Conservation (phyloP, 2,888 invertebrate genomes). For the Acronicta psi region DNA sequence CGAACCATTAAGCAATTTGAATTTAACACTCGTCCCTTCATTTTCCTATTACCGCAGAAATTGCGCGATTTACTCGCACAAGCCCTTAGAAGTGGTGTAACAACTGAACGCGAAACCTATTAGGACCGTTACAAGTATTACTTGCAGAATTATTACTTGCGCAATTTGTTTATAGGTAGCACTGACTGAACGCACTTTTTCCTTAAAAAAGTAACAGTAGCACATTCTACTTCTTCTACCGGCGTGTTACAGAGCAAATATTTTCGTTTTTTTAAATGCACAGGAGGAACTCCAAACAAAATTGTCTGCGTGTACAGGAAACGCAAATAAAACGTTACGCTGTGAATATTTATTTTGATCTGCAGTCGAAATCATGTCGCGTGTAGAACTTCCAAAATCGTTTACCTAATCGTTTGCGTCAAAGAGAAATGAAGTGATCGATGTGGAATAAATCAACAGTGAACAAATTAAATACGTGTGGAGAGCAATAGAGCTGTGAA, state of each 20-base stretch:
- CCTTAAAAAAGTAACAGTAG: neutral
- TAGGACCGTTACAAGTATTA: conserved; percentile 48
- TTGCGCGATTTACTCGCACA: conserved; percentile 72
- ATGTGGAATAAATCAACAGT: conserved; percentile 79
- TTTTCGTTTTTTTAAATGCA: neutral
- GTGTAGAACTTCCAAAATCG: conserved; percentile 60
- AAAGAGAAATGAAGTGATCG: conserved; percentile 76
- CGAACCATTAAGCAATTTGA: conserved; percentile 87
- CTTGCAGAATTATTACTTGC: conserved; percentile 42
- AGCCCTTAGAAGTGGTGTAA: conserved; percentile 56
- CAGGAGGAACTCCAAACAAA: neutral
- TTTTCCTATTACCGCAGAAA: conserved; percentile 85
- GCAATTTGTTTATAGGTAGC: conserved; percentile 18
- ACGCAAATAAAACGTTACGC: conserved; percentile 29
- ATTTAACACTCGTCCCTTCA: conserved; percentile 88
- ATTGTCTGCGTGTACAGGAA: conserved; percentile 4
- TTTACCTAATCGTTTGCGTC: conserved; percentile 67
- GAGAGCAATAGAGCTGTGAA: conserved; percentile 71
- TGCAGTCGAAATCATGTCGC: conserved; percentile 43
- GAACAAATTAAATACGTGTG: conserved; percentile 81
- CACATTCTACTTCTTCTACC: neutral
- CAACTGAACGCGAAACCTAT: conserved; percentile 53
- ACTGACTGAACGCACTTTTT: neutral
- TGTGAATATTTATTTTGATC: conserved; percentile 37
- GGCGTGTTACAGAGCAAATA: neutral